These are phyloP conservation scores for Mastomys natalensis DNA, from an alignment of 2,113 vertebrate genomes.

Conservation along the genomic window DNA sequence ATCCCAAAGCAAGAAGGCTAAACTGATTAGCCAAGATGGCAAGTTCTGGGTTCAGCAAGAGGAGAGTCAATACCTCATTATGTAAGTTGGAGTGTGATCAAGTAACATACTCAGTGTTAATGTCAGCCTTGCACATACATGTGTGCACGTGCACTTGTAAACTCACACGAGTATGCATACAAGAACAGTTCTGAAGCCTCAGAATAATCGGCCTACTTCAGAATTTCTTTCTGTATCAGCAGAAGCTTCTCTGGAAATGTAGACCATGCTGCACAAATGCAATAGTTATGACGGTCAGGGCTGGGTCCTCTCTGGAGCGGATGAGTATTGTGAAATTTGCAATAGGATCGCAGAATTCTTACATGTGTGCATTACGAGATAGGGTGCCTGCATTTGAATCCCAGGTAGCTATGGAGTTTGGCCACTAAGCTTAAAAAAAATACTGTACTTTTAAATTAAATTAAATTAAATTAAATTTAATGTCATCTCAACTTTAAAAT, in stretches of 20 bases:
- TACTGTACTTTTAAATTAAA: not conserved
- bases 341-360: not conserved
- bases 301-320: not conserved
- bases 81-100: not conserved
- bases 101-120: not conserved
- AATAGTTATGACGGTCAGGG: not conserved
- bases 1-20: not conserved
- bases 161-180: not conserved
- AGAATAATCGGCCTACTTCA: not conserved
- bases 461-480: constrained; percentile 12
- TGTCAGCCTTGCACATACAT: not conserved
- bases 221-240: not conserved
- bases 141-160: no score
- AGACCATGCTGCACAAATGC: not conserved
- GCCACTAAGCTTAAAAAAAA: not conserved
- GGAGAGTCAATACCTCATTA: not conserved
- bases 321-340: not conserved
- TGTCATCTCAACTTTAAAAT: constrained; percentile 3
- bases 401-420: not conserved
- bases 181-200: not conserved
- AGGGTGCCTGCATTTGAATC: not conserved
- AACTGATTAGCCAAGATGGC: not conserved
- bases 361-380: not conserved
- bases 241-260: not conserved
- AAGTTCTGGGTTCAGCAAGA: not conserved